Evolutionary conservation across 1,140 invertebrate genomes (phyloP), one percentile per base, ranked within the genome.

Genomic region (Diorhabda sublineata): DNA sequence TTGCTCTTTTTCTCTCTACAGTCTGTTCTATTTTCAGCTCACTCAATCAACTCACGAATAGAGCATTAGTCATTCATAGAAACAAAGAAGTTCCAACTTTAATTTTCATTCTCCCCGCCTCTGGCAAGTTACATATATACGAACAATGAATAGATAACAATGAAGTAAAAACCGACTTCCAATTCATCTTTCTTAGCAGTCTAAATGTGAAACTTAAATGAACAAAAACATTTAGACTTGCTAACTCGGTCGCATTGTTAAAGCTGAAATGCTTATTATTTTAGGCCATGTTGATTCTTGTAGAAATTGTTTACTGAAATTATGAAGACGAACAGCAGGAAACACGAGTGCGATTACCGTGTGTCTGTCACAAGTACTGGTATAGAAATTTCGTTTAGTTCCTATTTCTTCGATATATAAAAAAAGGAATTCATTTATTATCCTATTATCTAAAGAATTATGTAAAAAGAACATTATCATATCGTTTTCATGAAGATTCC

Each of bases 281-380:
- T n/a, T 52, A 52, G 47, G 47, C 47, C 47, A 52, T 52, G 47
- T 52, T 52, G n/a, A 52, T 52, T 52, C 47, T 52, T 52, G 47
- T 52, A 52, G 47, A 52, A 52, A 52, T n/a, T 52, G 47, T 52
- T 52, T 52, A 52, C 47, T 52, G 47, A 52, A 52, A 52, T 52
- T 52, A 52, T 52, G n/a, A 52, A 52, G n/a, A n/a, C 6, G n/a
- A 52, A 52, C n/a, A 52, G n/a, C n/a, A 52, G n/a, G 4, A 4
- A n/a, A 52, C n/a, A 4, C 6, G n/a, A 52, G 47, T 52, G 47
- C 6, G 4, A 52, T 3, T 8, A 52, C 3, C n/a, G n/a, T 52
- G 6, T 52, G 47, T 52, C n/a, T 52, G 2, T 4, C 47, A 26
- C 26, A 26, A 26, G 26, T 26, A 26, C 26, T 26, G 26, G 26